These are phyloP conservation scores for Drosophila kambysellisi DNA, from an alignment of 2,888 invertebrate species.

Conservation along the genomic window DNA sequence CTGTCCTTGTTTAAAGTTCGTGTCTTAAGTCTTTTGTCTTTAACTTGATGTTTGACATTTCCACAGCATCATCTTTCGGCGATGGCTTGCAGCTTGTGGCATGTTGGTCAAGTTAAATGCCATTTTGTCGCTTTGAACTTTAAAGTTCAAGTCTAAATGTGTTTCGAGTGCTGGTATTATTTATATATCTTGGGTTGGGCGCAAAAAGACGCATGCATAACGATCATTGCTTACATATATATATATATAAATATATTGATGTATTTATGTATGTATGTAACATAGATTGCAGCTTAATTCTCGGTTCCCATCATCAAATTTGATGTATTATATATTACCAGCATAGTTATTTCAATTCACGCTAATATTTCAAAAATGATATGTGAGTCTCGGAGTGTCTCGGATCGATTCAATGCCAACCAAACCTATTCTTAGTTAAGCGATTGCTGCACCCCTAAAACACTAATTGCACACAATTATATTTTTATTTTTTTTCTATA, in stretches of 20 bases:
- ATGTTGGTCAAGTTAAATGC: conserved; percentile 74
- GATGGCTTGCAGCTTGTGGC: conserved; percentile 17
- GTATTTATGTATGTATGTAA: neutral
- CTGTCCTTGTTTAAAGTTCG: conserved; percentile 68
- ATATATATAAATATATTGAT: neutral
- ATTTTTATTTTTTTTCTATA: neutral
- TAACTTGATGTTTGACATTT: conserved; percentile 41
- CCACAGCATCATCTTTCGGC: conserved; percentile 32
- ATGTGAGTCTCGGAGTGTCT: neutral
- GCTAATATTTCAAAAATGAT: neutral
- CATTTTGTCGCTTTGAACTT: conserved; percentile 73
- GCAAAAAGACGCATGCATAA: neutral
- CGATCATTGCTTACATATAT: neutral
- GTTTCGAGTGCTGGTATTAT: conserved; percentile 20
- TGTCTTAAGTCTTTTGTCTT: conserved; percentile 72
- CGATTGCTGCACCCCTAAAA: conserved; percentile 38
- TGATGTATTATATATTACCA: neutral
- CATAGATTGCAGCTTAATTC: neutral
- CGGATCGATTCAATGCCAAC: conserved; percentile 13
- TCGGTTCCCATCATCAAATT: neutral
- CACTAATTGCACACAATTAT: conserved; percentile 30
- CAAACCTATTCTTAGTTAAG: conserved; percentile 22
- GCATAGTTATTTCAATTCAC: neutral
- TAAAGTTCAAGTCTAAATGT: conserved; percentile 75
- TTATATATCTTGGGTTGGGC: conserved; percentile 56